Evolutionary conservation across 2,888 invertebrate species (phyloP).

Genomic region (Dichetophora obliterata): DNA sequence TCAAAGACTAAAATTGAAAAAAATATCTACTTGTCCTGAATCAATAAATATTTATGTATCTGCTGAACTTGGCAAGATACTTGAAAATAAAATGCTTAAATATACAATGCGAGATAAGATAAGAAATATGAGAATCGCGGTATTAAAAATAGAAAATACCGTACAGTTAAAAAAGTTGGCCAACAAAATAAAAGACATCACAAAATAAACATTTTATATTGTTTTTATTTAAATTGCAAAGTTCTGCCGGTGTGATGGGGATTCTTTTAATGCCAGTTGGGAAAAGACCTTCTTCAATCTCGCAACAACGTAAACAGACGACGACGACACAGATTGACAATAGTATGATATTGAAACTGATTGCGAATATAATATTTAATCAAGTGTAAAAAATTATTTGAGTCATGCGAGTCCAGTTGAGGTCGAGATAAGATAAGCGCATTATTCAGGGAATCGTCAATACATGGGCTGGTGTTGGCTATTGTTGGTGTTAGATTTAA

Average conservation of each 20-base stretch:
- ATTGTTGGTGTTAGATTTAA: no score
- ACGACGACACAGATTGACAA: neutral
- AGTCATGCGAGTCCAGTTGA: constrained; percentile 3
- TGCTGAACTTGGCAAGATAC: neutral
- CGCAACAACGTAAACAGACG: neutral
- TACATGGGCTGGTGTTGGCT: neutral
- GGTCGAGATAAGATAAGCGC: constrained; percentile 10
- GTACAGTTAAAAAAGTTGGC: neutral
- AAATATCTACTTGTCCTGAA: neutral
- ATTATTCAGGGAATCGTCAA: neutral
- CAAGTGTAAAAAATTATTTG: neutral
- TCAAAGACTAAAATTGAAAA: no score
- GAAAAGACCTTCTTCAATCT: neutral
- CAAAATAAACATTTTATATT: neutral
- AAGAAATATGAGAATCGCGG: neutral
- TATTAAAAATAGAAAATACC: neutral
- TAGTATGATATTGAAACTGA: neutral
- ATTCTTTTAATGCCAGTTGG: no score
- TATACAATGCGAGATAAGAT: neutral
- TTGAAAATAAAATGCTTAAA: neutral
- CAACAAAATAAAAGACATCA: neutral
- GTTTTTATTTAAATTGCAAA: neutral
- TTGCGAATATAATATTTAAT: constrained; percentile 3
- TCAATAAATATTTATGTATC: constrained; percentile 7
- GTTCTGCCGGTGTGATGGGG: neutral